Evolutionary conservation across 1,140 invertebrate species (phyloP).

Genomic region (Leptinotarsa lineolata): DNA sequence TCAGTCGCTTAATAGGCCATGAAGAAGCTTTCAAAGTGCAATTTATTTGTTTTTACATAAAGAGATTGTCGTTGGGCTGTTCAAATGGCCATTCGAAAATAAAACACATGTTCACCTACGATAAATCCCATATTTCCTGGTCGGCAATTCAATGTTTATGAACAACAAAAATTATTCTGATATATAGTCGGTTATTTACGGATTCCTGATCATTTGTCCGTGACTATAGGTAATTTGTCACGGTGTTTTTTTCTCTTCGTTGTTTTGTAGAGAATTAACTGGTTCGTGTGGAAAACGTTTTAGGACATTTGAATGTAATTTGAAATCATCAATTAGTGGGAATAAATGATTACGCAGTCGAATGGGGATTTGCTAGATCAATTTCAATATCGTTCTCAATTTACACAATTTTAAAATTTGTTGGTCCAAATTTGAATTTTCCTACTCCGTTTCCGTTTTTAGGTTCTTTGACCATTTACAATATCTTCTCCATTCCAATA

Average conservation of each 20-base stretch:
- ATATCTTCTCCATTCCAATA: too few species aligned
- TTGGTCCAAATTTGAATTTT: too few species aligned
- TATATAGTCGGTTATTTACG: neutral
- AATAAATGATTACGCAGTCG: neutral
- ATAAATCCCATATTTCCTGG: neutral
- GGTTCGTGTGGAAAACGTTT: neutral
- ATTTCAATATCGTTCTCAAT: too few species aligned
- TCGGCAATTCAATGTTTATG: neutral
- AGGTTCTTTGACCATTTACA: too few species aligned
- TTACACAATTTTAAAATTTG: too few species aligned
- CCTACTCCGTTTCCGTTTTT: too few species aligned
- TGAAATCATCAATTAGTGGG: neutral
- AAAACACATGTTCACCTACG: neutral
- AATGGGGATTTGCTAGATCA: neutral
- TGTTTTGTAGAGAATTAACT: neutral
- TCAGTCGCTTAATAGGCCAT: neutral
- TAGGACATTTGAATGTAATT: neutral
- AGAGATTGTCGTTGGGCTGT: neutral
- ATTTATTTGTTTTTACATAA: constrained; percentile 1
- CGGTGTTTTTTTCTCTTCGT: neutral
- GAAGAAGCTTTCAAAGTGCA: neutral
- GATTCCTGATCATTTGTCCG: neutral
- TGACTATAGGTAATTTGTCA: neutral
- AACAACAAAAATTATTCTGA: constrained; percentile 4
- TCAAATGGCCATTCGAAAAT: neutral